Conservation (phyloP, 2,797 vertebrate species). For the Artibeus lituratus region DNA sequence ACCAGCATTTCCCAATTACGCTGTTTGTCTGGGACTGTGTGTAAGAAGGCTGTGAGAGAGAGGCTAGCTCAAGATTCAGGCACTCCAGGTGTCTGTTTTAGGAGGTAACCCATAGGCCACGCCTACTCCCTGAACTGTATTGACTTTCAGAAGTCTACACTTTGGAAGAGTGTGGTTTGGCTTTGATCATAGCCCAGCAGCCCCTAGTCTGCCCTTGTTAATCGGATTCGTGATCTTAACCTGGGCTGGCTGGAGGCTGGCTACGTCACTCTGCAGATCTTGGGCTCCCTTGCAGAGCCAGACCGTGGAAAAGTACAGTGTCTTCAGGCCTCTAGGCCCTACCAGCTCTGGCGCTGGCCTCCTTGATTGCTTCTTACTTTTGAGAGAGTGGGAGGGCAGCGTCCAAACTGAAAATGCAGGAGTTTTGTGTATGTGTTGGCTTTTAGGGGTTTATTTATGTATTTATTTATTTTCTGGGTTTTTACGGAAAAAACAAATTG, state of each 20-base stretch:
- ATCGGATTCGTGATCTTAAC: slow-evolving; percentile 40
- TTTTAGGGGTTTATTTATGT: no score
- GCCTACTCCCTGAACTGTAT: background rate
- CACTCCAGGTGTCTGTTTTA: background rate
- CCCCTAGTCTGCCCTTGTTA: slow-evolving; percentile 31
- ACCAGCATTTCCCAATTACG: background rate
- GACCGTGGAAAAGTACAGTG: slow-evolving; percentile 71
- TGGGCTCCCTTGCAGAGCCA: slow-evolving; percentile 40
- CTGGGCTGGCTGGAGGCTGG: slow-evolving; percentile 40
- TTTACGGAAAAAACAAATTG: slow-evolving; percentile 77
- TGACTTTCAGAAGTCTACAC: slow-evolving; percentile 10
- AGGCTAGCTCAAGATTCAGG: background rate
- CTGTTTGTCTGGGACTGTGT: background rate
- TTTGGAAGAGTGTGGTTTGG: slow-evolving; percentile 38
- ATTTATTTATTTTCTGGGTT: slow-evolving; percentile 46
- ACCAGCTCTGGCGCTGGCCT: slow-evolving; percentile 7
- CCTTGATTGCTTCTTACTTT: slow-evolving; percentile 19
- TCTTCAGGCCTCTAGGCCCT: slow-evolving; percentile 51
- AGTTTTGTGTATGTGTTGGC: background rate
- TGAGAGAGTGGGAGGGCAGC: slow-evolving; percentile 42
- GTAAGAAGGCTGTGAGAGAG: background rate
- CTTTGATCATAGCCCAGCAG: background rate
- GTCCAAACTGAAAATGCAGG: slow-evolving; percentile 47
- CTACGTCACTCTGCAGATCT: slow-evolving; percentile 41
- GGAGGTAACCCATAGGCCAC: background rate